These are phyloP conservation scores for Otis tarda DNA, from an alignment of 2,113 vertebrate species.

Conservation along the genomic window DNA sequence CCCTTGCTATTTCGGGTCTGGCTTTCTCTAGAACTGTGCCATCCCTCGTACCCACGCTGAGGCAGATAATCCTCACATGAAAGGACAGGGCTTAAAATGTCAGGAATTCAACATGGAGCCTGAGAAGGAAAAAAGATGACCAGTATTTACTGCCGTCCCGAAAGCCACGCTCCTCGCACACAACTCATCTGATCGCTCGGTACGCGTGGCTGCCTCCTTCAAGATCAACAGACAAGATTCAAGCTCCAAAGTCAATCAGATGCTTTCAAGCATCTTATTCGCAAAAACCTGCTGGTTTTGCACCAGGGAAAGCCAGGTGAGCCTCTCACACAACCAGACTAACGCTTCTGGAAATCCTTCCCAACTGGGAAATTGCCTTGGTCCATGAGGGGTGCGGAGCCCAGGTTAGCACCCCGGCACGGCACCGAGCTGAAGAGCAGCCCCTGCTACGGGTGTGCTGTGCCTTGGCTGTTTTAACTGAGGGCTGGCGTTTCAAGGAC, in stretches of 20 bases:
- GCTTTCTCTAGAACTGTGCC: conserved; percentile 11
- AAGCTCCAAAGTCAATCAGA: background rate
- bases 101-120: background rate
- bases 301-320: background rate
- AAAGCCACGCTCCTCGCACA: background rate
- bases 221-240: background rate
- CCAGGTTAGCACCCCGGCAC: background rate
- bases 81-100: conserved; percentile 15
- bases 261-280: background rate
- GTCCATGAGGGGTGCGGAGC: background rate
- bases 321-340: background rate
- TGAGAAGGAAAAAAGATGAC: background rate
- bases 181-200: background rate
- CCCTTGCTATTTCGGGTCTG: conserved; percentile 37
- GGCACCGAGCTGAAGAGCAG: background rate
- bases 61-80: conserved; percentile 31
- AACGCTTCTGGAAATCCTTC: background rate
- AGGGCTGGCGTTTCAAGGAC: background rate
- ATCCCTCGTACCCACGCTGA: background rate
- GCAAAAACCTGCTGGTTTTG: background rate
- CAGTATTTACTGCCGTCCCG: background rate
- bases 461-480: background rate
- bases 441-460: background rate
- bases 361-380: background rate
- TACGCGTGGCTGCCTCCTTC: background rate